Percentiles rank a stretch among this genome's conserved stretches.
Conservation (phyloP, 2,113 vertebrate genomes). For the Scartelaos histophorus region DNA sequence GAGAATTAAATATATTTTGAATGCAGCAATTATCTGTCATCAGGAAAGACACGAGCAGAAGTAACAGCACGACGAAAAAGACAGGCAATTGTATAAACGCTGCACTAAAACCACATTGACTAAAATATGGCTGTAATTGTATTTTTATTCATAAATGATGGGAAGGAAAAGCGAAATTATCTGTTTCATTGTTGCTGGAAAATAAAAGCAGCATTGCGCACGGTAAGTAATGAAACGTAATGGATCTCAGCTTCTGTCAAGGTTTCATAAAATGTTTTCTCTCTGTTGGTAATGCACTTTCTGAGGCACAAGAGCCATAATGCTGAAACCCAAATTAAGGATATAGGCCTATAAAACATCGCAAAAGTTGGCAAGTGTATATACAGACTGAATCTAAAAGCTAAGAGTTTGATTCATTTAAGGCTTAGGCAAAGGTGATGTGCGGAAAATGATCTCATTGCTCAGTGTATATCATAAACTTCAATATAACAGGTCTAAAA, state of each 20-base stretch:
- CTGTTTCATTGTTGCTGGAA: slow-evolving; percentile 5
- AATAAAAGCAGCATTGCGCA: background rate
- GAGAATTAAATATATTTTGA: slow-evolving; percentile 13
- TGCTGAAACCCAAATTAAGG: background rate
- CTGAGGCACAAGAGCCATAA: background rate
- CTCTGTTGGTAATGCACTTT: slow-evolving; percentile 6
- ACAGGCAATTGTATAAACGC: slow-evolving; percentile 1
- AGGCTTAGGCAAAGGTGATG: background rate
- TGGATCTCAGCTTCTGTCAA: background rate
- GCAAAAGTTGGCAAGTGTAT: background rate
- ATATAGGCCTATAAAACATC: background rate
- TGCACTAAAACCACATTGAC: slow-evolving; percentile 5
- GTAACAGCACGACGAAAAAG: slow-evolving; percentile 6
- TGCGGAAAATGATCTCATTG: background rate
- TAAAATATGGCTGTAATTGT: slow-evolving; percentile 14
- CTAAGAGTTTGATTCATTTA: background rate
- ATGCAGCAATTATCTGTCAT: slow-evolving; percentile 24
- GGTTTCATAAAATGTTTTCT: slow-evolving; percentile 1
- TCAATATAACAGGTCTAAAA: background rate
- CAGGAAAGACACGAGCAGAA: slow-evolving; percentile 1
- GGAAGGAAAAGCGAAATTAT: slow-evolving; percentile 4
- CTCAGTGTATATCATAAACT: background rate
- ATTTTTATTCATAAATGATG: slow-evolving; percentile 21
- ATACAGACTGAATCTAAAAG: background rate
- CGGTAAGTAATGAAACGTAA: slow-evolving; percentile 5